These are phyloP conservation scores for Leptothorax acervorum DNA, from an alignment of 2,888 invertebrate genomes.

Conservation along the genomic window DNA sequence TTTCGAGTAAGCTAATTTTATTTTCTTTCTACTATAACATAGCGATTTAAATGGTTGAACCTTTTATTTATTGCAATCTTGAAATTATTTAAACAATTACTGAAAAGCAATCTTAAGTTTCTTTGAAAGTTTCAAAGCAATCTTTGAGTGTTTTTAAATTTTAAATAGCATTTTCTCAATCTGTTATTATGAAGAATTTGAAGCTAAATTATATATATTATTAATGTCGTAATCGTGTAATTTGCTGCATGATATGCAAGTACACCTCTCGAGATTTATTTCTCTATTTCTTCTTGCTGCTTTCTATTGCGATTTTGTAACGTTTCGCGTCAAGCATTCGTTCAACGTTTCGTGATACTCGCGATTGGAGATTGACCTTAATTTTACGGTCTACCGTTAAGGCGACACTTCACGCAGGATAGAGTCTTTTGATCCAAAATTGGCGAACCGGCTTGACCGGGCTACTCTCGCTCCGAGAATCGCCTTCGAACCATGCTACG, in stretches of 20 bases:
- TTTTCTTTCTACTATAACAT: neutral
- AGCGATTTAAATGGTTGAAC: neutral
- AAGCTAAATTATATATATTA: neutral
- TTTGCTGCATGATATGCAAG: neutral
- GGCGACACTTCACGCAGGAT: constrained; percentile 48
- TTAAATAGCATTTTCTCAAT: neutral
- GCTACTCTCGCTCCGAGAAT: constrained; percentile 72
- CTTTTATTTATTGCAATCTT: neutral
- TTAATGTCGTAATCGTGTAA: neutral
- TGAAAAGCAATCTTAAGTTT: neutral
- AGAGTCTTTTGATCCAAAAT: constrained; percentile 74
- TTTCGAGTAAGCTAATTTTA: constrained; percentile 30
- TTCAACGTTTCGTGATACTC: constrained; percentile 8
- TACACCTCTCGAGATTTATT: neutral
- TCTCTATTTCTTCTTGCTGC: neutral
- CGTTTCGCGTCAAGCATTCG: constrained; percentile 33
- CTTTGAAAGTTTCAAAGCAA: no score
- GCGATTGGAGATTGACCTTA: constrained; percentile 43
- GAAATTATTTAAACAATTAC: neutral
- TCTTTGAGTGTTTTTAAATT: neutral
- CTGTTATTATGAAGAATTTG: neutral
- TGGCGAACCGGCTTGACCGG: constrained; percentile 68
- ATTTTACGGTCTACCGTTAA: constrained; percentile 52
- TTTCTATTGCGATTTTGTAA: neutral
- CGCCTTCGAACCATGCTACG: constrained; percentile 45